A percentile compares a stretch with the other conserved stretches of the same genome.
phyloP scores from a whole-genome alignment of 2,797 vertebrate species.

The Amblyraja radiata region DNA sequence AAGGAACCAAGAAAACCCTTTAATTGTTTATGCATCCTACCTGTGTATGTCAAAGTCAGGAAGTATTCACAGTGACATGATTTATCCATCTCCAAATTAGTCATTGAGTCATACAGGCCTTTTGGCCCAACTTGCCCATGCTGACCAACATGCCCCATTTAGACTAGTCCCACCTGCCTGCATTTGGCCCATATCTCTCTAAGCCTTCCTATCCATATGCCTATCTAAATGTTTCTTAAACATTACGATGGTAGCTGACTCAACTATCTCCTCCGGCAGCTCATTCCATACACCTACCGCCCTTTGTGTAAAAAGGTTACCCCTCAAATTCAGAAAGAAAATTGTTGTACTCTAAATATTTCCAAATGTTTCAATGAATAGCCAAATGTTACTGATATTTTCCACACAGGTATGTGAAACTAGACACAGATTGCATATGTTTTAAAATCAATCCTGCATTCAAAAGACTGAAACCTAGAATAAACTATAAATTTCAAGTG shows the following conservation, averaged over 20 bases:
- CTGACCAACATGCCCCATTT: too few relatives aligned
- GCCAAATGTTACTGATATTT: neutral
- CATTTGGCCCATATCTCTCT: too few relatives aligned
- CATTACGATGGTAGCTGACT: too few relatives aligned
- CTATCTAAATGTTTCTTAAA: too few relatives aligned
- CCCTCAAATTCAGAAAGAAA: neutral
- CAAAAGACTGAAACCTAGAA: neutral
- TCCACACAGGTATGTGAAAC: neutral
- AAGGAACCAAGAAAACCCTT: neutral
- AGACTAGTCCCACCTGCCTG: too few relatives aligned
- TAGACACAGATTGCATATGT: neutral
- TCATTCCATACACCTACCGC: too few relatives aligned
- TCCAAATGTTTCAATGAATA: too few relatives aligned
- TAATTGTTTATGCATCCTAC: neutral
- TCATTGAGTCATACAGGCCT: too few relatives aligned
- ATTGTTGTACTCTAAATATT: neutral
- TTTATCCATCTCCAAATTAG: neutral
- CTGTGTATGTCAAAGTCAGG: neutral
- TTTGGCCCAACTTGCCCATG: too few relatives aligned
- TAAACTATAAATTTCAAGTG: neutral
- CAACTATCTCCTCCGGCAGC: too few relatives aligned
- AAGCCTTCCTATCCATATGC: too few relatives aligned
- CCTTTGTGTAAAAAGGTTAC: too few relatives aligned
- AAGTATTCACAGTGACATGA: neutral
- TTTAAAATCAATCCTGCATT: neutral